Percentiles rank a stretch among this genome's conserved stretches.
phyloP scores from a whole-genome alignment of 2,113 vertebrate species.

The Furnarius figulus region DNA sequence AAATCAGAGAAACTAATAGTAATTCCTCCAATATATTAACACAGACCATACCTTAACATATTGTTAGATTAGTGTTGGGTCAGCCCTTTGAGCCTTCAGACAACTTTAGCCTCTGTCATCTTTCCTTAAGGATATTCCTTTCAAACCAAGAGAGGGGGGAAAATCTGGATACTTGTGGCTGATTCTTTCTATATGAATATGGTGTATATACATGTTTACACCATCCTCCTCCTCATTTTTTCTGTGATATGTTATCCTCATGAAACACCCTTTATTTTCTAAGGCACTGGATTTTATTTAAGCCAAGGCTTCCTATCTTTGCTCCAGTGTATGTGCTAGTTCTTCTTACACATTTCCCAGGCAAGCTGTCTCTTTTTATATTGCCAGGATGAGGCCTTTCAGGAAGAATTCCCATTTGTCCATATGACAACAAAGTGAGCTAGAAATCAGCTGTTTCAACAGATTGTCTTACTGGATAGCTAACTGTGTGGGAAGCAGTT shows the following conservation, averaged over 20 bases:
- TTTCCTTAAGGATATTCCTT: background rate
- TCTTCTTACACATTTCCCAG: constrained; percentile 55
- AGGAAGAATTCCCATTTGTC: constrained; percentile 64
- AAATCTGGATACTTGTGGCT: background rate
- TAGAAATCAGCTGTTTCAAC: constrained; percentile 66
- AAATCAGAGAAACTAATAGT: background rate
- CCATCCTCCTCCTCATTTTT: constrained; percentile 34
- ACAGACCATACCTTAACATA: background rate
- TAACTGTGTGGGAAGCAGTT: constrained; percentile 48
- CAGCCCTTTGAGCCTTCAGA: background rate
- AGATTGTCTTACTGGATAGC: constrained; percentile 67
- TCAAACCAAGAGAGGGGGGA: background rate
- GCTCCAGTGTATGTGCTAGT: constrained; percentile 46
- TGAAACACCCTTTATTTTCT: constrained; percentile 35
- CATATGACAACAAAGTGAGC: constrained; percentile 60
- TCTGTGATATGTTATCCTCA: constrained; percentile 8
- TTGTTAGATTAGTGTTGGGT: background rate
- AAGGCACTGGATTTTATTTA: constrained; percentile 32
- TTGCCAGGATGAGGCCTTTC: constrained; percentile 60
- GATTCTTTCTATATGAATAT: background rate
- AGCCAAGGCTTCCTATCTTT: constrained; percentile 49
- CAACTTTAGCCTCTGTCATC: background rate
- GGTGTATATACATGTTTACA: constrained; percentile 42
- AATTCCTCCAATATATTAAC: background rate
- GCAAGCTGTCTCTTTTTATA: constrained; percentile 57